Evolutionary conservation across 2,113 vertebrate genomes (phyloP), one percentile per base, ranked within the genome.

Genomic region (Redunca redunca): DNA sequence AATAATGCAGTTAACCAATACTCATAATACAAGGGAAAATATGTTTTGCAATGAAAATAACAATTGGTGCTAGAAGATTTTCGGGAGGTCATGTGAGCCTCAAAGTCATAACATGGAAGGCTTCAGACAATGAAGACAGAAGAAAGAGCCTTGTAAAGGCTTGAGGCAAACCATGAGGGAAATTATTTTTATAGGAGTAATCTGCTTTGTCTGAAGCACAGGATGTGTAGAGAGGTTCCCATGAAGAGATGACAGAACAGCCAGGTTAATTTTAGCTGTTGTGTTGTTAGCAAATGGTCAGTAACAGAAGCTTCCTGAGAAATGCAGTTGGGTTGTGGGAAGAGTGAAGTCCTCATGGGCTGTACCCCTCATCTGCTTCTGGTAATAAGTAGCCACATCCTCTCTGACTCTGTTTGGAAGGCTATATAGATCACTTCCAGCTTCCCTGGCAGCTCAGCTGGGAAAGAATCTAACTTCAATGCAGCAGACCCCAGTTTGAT

Each of bases 371-470:
- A 64, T 3, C 7, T 19, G 43, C 5, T 16, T 15, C 46, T 10
- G 7, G 3, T 30, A 1, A 55, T 40, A 3, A 19, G 11, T 1
- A 28, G 58, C 11, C 17, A 7, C 7, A 48, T 21, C 43, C 30
- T 2, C 9, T 12, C 5, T 5, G 10, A 12, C 33, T 28, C 40
- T 53, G 5, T 55, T 55, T 60, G 11, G 36, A 40, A 48, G 43
- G 5, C n/a, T 48, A 1, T 48, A 6, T 28, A 1, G 6, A 4
- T 30, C 52, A 25, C 2, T 28, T 86, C 15, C 0, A 2, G 64
- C 64, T 21, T 67, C 4, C 33, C 64, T 67, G 64, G 64, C 30
- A 64, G 60, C 30, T 64, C 7, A 67, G 7, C 62, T 67, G 62
- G 62, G 33, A 67, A 67, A n/a, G 62, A 67, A n/a, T 67, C 62